phyloP scores from a whole-genome alignment of 1,140 invertebrate species.

The Zaprionus gabonicus region DNA sequence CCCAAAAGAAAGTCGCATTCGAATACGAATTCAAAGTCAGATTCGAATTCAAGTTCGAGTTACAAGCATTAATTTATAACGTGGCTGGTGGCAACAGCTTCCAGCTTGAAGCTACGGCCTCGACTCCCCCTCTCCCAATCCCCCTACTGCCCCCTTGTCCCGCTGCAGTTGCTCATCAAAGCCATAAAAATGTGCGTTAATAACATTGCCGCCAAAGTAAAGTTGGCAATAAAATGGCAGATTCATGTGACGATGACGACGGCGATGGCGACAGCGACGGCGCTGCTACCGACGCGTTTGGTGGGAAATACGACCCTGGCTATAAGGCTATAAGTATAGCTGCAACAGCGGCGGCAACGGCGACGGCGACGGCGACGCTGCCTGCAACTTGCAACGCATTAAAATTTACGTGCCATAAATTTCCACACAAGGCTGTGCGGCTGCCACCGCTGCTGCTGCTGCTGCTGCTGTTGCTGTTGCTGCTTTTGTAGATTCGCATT shows the following conservation, averaged over 20 bases:
- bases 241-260: conserved; percentile 76
- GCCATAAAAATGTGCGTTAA: conserved; percentile 82
- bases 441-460: conserved; percentile 20
- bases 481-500: conserved; percentile 75
- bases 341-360: conserved; percentile 4
- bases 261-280: conserved; percentile 54
- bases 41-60: conserved; percentile 17
- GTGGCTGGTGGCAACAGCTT: conserved; percentile 41
- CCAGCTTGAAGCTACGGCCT: conserved; percentile 5
- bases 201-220: conserved; percentile 83
- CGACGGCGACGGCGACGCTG: conserved; percentile 10
- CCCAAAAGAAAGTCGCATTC: conserved; percentile 54
- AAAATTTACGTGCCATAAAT: conserved; percentile 83
- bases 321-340: conserved; percentile 34
- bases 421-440: conserved; percentile 71
- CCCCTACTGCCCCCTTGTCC: background rate
- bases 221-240: conserved; percentile 82
- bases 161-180: conserved; percentile 46
- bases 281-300: conserved; percentile 78
- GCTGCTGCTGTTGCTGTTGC: conserved; percentile 31
- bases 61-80: conserved; percentile 57
- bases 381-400: conserved; percentile 61
- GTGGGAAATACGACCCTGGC: conserved; percentile 68
- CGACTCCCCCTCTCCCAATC: background rate
- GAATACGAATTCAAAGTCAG: conserved; percentile 2